Evolutionary conservation across 2,113 vertebrate species (phyloP).

Genomic region (Aix galericulata): DNA sequence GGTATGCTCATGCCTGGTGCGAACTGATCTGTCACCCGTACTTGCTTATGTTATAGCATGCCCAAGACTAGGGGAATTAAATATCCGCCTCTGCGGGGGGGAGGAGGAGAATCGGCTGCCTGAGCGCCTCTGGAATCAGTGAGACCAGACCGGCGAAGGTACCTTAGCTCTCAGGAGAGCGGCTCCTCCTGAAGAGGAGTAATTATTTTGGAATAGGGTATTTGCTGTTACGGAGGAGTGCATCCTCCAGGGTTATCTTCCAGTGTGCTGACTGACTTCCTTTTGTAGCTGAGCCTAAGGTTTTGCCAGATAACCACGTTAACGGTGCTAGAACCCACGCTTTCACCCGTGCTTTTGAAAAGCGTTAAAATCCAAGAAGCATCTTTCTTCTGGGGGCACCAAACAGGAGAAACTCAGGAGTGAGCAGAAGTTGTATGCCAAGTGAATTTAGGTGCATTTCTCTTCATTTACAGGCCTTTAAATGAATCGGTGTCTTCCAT

Average conservation of each 20-base stretch:
- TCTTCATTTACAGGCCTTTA: too few relatives aligned
- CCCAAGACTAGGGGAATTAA: neutral
- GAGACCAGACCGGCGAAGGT: neutral
- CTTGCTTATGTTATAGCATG: slow-evolving; percentile 29
- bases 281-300: neutral
- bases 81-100: neutral
- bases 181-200: neutral
- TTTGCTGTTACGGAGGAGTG: neutral
- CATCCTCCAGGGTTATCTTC: neutral
- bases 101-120: neutral
- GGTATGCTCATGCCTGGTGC: neutral
- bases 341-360: neutral
- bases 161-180: neutral
- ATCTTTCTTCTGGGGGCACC: neutral
- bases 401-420: neutral
- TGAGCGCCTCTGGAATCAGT: neutral
- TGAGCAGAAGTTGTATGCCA: neutral
- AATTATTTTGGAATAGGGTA: slow-evolving; percentile 10
- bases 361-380: neutral
- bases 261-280: neutral
- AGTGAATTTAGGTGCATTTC: neutral
- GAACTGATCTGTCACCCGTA: slow-evolving; percentile 39
- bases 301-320: neutral
- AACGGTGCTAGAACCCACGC: neutral
- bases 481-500: neutral